Conservation (phyloP, 2,888 invertebrate species). For the Loripinus fragilis region DNA sequence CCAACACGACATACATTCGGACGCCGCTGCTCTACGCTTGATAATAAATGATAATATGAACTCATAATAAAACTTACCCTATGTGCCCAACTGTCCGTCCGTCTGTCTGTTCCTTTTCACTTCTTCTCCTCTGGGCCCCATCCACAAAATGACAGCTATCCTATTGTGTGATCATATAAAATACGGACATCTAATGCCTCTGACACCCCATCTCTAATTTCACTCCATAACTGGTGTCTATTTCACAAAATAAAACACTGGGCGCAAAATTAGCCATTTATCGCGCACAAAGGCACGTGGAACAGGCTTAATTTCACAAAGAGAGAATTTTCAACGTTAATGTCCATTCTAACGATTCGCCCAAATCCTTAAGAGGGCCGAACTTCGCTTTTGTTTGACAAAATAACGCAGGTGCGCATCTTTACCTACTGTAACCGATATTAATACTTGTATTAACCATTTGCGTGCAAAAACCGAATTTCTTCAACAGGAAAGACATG, state of each 20-base stretch:
- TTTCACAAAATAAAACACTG: conserved; percentile 20
- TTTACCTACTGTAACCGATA: conserved; percentile 5
- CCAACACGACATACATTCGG: too few relatives aligned
- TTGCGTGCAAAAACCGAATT: too few relatives aligned
- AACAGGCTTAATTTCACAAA: neutral
- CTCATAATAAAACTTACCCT: neutral
- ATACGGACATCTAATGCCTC: conserved; percentile 2
- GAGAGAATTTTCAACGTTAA: neutral
- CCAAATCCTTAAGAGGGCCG: neutral
- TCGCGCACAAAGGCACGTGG: conserved; percentile 4
- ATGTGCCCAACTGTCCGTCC: neutral
- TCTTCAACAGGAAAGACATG: too few relatives aligned
- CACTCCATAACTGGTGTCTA: conserved; percentile 2
- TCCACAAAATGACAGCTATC: neutral
- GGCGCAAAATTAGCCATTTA: conserved; percentile 5
- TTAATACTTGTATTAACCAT: too few relatives aligned
- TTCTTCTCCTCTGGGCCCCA: neutral
- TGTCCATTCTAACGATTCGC: conserved; percentile 9
- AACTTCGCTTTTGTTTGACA: neutral
- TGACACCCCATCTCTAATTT: conserved; percentile 3
- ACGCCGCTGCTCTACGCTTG: too few relatives aligned
- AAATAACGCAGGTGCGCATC: conserved; percentile 7
- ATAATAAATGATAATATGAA: too few relatives aligned
- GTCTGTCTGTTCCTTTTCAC: neutral
- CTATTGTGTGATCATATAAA: neutral